Evolutionary conservation across 2,797 vertebrate genomes (phyloP), one percentile per base, ranked within the genome.

Genomic region (Gymnoscopelus braueri): DNA sequence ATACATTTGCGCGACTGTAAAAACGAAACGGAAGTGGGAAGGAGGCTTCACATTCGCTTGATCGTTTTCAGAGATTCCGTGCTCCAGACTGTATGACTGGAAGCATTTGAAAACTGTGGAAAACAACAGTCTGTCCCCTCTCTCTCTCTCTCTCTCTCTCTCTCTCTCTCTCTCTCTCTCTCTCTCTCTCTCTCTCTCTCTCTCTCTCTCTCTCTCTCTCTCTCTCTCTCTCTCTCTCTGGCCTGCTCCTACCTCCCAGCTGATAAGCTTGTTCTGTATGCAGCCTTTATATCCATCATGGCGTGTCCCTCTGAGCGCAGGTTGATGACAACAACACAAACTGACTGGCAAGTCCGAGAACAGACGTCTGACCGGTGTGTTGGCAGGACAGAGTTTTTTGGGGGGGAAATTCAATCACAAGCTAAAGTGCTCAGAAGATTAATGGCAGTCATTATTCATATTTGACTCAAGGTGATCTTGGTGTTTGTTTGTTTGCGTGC

Each of bases 391-490:
- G 53, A 54, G 77, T 77, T 51, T 51, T n/a, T 35, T 35, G 3
- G 39, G 10, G 13, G 4, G 69, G 77, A 80, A 82, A 89, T 78
- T 77, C 76, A 80, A 82, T 87, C 80, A 79, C 5, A 70, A 79
- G 60, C 75, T 67, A 55, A 75, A 75, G 73, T 75, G 83, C 78
- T 65, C 32, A 0, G 5, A 44, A 83, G 89, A 85, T 86, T 72
- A 87, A 89, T 81, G 64, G 77, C 80, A 26, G 49, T 78, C 57
- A 73, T 88, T 83, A 82, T 77, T 83, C 78, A 83, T 44, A 49
- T 52, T 82, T 14, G 56, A 78, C 62, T 84, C 64, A 49, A 74
- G 74, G 66, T 74, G 75, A 62, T 80, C 3, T 44, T 51, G 8
- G n/a, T 32, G 62, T n/a, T 62, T 26, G 24, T 35, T 44, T 59